Base-by-base conservation (phyloP, 92 coral and sea anemone genomes). In the Umimayanthus chanpuru region DNA sequence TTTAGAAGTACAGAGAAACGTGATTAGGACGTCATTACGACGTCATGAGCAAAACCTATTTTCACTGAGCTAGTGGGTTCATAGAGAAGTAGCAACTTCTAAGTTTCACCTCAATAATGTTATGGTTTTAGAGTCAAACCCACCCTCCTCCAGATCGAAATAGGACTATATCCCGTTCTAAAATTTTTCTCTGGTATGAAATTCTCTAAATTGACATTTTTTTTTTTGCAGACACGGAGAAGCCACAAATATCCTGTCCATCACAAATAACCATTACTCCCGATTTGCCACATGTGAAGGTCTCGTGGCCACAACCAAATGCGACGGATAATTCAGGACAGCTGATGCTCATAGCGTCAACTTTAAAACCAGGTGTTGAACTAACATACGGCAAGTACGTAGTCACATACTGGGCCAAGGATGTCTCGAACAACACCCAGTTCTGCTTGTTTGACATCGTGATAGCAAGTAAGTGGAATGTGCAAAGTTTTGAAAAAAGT, bases 261-360 rank as follows among this genome's bases (percentile, higher is more conserved):
- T 12, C 55, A 9, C 18, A 75, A 21, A 1, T 64, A 1, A 16
- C 55, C 38, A 65, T 64, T 7, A 4, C 32, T 39, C 38, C 85
- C 32, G 41, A 36, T 16, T 36, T 2, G 3, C 76, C 75, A 64
- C 16, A 8, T 64, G 53, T 81, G 44, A 21, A 26, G 21, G 85
- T 81, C 0, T 38, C 55, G 55, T 81, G 85, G 85, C 50, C 75
- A 32, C 74, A 14, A 21, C 85, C 85, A 6, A 81, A 81, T 81
- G 85, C 58, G 5, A 81, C 85, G 23, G 85, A 81, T 65, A 81
- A 81, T 25, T 81, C 85, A 11, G 85, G 75, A 6, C 71, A 30
- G 18, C 29, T 11, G 20, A 2, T 67, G 9, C 74, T 43, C 70
- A 25, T 66, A 44, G n/a, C 23, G 5, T 81, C 85, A 14, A 38